A percentile compares a stretch with the other conserved stretches of the same genome.
These are phyloP conservation scores for Chelon auratus DNA, from an alignment of 2,797 vertebrate species.

Conservation along the genomic window DNA sequence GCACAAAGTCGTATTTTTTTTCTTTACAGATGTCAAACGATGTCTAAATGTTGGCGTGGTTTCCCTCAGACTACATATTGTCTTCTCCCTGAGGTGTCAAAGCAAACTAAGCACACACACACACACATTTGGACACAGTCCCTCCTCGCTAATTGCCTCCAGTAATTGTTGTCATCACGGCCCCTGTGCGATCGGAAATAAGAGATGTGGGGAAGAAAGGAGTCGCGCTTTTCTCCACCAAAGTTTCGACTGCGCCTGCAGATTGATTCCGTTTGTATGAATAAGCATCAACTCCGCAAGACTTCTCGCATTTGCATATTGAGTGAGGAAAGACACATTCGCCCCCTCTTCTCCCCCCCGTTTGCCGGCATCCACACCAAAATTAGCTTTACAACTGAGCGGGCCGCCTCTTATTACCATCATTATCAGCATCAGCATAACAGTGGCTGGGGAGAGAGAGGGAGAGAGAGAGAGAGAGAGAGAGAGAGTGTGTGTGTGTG, in stretches of 20 bases:
- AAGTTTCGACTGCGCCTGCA: constrained; percentile 62
- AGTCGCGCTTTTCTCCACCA: neutral
- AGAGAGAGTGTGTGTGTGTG: too few species aligned
- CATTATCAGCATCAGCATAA: constrained; percentile 76
- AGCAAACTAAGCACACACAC: constrained; percentile 42
- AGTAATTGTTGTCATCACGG: constrained; percentile 41
- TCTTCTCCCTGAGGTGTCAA: constrained; percentile 58
- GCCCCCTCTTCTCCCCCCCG: constrained; percentile 23
- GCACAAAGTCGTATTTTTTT: too few species aligned
- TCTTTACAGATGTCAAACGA: neutral
- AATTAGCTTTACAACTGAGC: constrained; percentile 73
- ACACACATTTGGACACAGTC: constrained; percentile 52
- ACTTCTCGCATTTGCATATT: constrained; percentile 65
- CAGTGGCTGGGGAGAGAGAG: constrained; percentile 41
- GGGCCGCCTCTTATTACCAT: constrained; percentile 70
- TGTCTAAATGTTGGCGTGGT: neutral
- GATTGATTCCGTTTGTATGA: constrained; percentile 71
- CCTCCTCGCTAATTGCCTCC: constrained; percentile 60
- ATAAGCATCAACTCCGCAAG: constrained; percentile 74
- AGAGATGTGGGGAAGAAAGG: constrained; percentile 15
- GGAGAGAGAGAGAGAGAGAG: too few species aligned
- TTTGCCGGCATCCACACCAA: constrained; percentile 31
- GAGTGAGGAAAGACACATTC: constrained; percentile 43
- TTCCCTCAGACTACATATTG: neutral
- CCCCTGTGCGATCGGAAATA: constrained; percentile 20